Evolutionary conservation across 1,140 invertebrate genomes (phyloP), one percentile per base, ranked within the genome.

Genomic region (Ditylenchus dipsaci): DNA sequence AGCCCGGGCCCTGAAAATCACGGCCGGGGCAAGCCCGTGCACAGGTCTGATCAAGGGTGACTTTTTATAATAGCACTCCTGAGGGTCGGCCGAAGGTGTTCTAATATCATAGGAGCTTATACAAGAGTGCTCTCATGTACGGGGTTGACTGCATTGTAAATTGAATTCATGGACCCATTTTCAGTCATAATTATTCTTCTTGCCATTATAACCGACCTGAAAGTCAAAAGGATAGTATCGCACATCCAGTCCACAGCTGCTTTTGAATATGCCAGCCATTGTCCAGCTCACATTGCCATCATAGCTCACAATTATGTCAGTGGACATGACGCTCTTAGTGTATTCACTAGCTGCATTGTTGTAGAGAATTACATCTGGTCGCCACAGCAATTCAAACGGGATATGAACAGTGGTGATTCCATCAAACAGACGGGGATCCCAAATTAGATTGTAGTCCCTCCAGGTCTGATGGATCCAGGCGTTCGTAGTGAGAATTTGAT

Each of bases 381-480:
- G 63, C 80, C 80, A 81, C 13, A 82, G 67, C 53, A 65, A 42
- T 53, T 68, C n/a, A 45, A 65, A 68, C 1, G 47, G 26, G 30
- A 45, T 17, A 3, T 68, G 27, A 53, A 69, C 13, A 89, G 92
- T 92, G 76, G 86, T 91, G 1, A 96, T 89, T 13, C 92, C 92
- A 0, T 91, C 92, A 76, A 94, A 95, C 75, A 95, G 91, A 63
- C 89, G 88, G 0, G 93, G 93, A 77, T 93, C 89, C 93, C 93
- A 96, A 65, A 86, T 30, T 86, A 64, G 26, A 38, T 43, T 61
- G 73, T 76, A 76, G 69, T 83, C 78, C 88, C 92, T 91, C 84
- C 92, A 70, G 19, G 33, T 19, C 29, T 68, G 53, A 27, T 70
- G 89, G 13, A 93, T 90, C 91, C 91, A 93, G 21, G 93, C 87